Base-by-base conservation (phyloP, 2,113 vertebrate species). In the Poeciliopsis occidentalis region DNA sequence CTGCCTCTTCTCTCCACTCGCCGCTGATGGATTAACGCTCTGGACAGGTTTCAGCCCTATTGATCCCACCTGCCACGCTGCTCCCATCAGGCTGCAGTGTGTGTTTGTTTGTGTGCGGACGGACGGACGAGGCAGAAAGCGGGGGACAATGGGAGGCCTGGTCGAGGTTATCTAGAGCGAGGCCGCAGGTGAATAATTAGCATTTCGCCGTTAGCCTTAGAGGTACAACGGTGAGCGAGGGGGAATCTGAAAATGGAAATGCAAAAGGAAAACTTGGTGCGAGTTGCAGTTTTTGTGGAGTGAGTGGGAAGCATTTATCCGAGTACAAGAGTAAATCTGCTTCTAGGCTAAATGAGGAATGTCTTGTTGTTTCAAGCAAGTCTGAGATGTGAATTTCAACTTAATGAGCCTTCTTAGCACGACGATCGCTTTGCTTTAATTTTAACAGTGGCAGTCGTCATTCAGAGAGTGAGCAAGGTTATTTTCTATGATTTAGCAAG, bases 21-120 rank as follows among this genome's bases (percentile, higher is more conserved):
- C 79, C 78, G 60, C 85, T 86, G 91, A 92, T 91, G 87, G 88
- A 92, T 92, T 88, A 90, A 89, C 81, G 85, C 82, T 86, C 75
- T 78, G 89, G 88, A 89, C 89, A 88, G 88, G 87, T 87, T 90
- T 89, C 81, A 88, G 86, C 83, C 89, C 73, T 92, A 92, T 92
- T 86, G 91, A 92, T 92, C 85, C 84, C 79, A 83, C 81, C 90
- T 91, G 89, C 87, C 91, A 90, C 1, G 78, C 83, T 82, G 88
- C 87, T 88, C 84, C 84, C 82, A 81, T 88, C 88, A 83, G 78
- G 22, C 13, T 63, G 69, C 10, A 0, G 10, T 39, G 34, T 71
- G 68, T 26, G 31, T 26, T 74, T 44, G 79, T 63, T 76, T 1
- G 11, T 29, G 8, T 11, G n/a, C 17, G 10, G 51, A 24, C 24